A percentile compares a stretch with the other conserved stretches of the same genome.
Conservation (phyloP, 2,888 invertebrate species). For the Neoitamus cyanurus region DNA sequence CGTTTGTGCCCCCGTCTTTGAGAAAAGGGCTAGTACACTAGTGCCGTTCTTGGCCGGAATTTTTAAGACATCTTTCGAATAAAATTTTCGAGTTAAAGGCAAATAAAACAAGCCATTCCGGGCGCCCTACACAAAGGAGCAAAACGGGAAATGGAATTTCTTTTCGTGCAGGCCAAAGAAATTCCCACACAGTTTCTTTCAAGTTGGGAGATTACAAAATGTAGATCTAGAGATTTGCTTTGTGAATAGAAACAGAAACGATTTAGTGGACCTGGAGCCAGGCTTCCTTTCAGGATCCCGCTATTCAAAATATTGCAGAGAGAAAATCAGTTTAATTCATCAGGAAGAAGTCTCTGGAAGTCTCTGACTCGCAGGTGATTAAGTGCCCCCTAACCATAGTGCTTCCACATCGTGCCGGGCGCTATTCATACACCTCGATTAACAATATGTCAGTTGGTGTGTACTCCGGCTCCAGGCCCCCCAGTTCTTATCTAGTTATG, state of each 20-base stretch:
- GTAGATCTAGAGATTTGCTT: conserved; percentile 36
- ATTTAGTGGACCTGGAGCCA: background rate
- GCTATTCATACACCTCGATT: conserved; percentile 17
- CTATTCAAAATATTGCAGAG: conserved; percentile 17
- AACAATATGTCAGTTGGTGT: conserved; percentile 15
- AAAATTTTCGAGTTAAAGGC: conserved; percentile 24
- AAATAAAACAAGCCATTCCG: conserved; percentile 12
- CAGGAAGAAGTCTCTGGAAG: background rate
- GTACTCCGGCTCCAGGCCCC: background rate
- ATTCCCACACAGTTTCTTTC: conserved; percentile 19
- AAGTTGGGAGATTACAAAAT: conserved; percentile 31
- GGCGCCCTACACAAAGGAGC: background rate
- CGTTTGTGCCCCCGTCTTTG: background rate
- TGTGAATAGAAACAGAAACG: conserved; percentile 37
- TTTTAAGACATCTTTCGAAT: conserved; percentile 13
- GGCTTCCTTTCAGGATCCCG: conserved; percentile 11
- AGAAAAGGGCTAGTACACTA: background rate
- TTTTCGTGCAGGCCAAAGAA: background rate
- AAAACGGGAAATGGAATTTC: conserved; percentile 36
- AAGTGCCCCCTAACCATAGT: background rate
- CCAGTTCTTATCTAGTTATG: conserved; percentile 30
- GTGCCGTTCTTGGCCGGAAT: background rate
- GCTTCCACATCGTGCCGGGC: background rate
- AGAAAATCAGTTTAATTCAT: conserved; percentile 38
- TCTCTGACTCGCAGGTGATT: conserved; percentile 23